Base-by-base conservation (phyloP, 2,113 vertebrate species). In the Crypturellus undulatus region DNA sequence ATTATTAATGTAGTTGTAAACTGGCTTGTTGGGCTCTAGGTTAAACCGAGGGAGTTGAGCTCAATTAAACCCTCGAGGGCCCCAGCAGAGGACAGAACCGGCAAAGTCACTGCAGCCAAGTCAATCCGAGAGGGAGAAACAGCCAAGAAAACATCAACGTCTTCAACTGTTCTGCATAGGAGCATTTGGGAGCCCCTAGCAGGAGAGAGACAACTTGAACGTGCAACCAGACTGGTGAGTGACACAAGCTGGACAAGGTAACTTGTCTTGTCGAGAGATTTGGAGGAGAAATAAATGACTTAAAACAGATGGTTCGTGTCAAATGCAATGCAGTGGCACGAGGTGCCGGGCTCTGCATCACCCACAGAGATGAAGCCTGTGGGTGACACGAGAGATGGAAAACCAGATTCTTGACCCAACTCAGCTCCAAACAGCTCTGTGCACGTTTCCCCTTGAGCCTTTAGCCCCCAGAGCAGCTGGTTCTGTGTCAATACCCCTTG, bases 181-280 rank as follows among this genome's bases (percentile, higher is more conserved):
- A 77, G 30, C 52, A 71, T 38, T 70, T 24, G 36, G 69, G 47
- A n/a, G 56, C 49, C 36, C 56, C 22, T 58, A 70, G 32, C 64
- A 58, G 32, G 22, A 26, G 0, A 11, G 47, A 45, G 6, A 34
- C 56, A 3, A 36, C 25, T 36, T 6, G 19, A 12, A 67, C 1
- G 26, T 51, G 43, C 69, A 60, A 21, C 15, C 1, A 4, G 73
- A 10, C 40, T 70, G 12, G 5, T 4, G 19, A 25, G 59, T 8
- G 12, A 9, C 3, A 2, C 0, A 8, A 73, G 15, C 34, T 36
- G 68, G 19, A 47, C 51, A 4, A 1, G 0, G 51, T 49, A 49
- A 21, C 47, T 21, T 49, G 21, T 42, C 84, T 63, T 32, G 71
- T 34, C 79, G 52, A 68, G 26, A 20, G 47, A 10, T 4, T 34